Evolutionary conservation across 1,140 invertebrate genomes (phyloP), one percentile per base, ranked within the genome.

Genomic region (Caenorhabditis inopinata): DNA sequence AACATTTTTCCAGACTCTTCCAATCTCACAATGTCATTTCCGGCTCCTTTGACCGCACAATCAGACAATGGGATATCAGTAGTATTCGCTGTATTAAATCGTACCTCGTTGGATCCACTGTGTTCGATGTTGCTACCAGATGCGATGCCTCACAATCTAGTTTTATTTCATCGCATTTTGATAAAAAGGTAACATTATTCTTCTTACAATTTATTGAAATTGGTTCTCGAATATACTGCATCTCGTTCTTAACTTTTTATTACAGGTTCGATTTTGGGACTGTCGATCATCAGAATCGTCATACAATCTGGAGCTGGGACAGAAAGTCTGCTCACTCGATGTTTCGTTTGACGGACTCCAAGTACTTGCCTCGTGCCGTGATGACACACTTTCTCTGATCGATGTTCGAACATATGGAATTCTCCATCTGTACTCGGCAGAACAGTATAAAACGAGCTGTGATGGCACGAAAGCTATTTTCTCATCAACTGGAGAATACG

Each of bases 311-410:
- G 80, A 81, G 35, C 81, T 81, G n/a, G 62, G 48, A 18, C 77
- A 75, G 21, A 76, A 77, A 51, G 75, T 81, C 42, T 77, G 77
- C 27, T 76, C 74, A 9, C 38, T 81, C 12, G 80, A 76, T 45
- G n/a, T 77, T 11, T 46, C 80, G 0, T 1, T 32, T 1, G 81
- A 82, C 18, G 77, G 78, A 9, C 46, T 51, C 29, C 51, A 58
- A n/a, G n/a, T 82, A 48, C 77, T 82, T 74, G 74, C 58, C 7
- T 80, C 82, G 2, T 84, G 53, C 18, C 32, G 80, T 42, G 82
- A 83, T 32, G 82, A 83, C 21, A 83, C 82, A 9, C 68, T 83
- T 11, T 82, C 82, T 4, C 21, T 82, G 2, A 62, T 83, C 16
- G 82, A 83, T 74, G 23, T 78, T 18, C 73, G 82, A 6, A 82